phyloP scores from a whole-genome alignment of 1,140 invertebrate species.

The Oreohelix idahoensis region DNA sequence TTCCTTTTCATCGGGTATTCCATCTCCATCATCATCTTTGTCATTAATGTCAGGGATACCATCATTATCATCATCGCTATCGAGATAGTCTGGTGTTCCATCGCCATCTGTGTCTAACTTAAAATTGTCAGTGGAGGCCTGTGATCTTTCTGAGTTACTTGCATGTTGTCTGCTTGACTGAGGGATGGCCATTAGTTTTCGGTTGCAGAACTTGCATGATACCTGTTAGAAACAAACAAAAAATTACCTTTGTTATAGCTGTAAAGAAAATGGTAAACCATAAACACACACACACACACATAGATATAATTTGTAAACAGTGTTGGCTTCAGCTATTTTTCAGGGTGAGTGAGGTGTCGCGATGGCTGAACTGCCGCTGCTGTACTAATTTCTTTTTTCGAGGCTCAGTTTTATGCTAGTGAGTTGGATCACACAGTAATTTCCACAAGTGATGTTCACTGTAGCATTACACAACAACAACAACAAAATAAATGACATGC shows the following conservation, averaged over 20 bases:
- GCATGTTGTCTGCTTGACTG: neutral
- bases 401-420: too few species aligned
- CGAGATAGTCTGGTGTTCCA: conserved; percentile 1
- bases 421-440: too few species aligned
- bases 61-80: conserved; percentile 48
- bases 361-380: too few species aligned
- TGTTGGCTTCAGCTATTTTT: too few species aligned
- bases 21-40: conserved; percentile 41
- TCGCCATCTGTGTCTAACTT: conserved; percentile 17
- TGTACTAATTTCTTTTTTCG: too few species aligned
- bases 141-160: neutral
- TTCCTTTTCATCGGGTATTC: conserved; percentile 61
- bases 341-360: too few species aligned
- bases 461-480: too few species aligned
- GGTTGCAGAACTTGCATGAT: neutral
- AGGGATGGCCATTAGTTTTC: neutral
- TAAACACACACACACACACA: too few species aligned
- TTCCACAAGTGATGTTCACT: too few species aligned
- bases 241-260: conserved; percentile 27
- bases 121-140: neutral
- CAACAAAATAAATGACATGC: too few species aligned
- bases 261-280: too few species aligned
- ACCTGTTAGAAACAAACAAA: neutral
- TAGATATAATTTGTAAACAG: too few species aligned
- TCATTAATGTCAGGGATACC: conserved; percentile 62